A percentile compares a stretch with the other conserved stretches of the same genome.
Evolutionary conservation across 2,797 vertebrate genomes (phyloP).

Genomic region (Sciurus vulgaris): DNA sequence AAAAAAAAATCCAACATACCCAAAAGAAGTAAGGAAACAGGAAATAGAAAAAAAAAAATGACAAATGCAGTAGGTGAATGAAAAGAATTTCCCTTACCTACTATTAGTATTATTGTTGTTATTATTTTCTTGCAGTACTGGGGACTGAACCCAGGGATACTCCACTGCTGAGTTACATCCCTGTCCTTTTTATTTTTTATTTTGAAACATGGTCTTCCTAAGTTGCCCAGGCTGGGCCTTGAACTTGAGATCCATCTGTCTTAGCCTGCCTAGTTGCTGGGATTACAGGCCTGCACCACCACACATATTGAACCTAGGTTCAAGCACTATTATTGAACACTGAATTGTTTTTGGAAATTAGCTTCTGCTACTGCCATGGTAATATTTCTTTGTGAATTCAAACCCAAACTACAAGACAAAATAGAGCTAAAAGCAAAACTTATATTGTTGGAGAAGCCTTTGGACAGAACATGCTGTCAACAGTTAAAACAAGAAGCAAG

Average conservation of each 20-base stretch:
- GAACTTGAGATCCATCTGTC: no score
- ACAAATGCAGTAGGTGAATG: not conserved
- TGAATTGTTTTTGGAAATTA: slow-evolving; percentile 43
- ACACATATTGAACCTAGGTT: not conserved
- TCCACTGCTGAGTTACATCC: no score
- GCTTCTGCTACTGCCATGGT: not conserved
- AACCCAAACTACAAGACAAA: slow-evolving; percentile 30
- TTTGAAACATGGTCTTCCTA: no score
- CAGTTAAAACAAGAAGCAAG: slow-evolving; percentile 43
- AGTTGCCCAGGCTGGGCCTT: no score
- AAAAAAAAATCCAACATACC: not conserved
- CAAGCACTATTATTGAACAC: not conserved
- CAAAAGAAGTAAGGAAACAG: not conserved
- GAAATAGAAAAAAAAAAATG: not conserved
- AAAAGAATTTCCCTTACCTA: not conserved
- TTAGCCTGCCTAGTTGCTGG: no score
- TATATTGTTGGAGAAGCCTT: not conserved
- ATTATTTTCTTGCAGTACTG: no score
- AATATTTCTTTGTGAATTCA: slow-evolving; percentile 50
- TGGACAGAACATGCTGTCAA: slow-evolving; percentile 16
- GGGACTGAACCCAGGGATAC: no score
- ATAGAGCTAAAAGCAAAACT: not conserved
- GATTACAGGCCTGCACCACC: no score
- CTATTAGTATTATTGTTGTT: no score
- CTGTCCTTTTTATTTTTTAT: no score